Percentiles rank a stretch among this genome's conserved stretches.
These are phyloP conservation scores for Melieria picta DNA, from an alignment of 2,888 invertebrate genomes.

Conservation along the genomic window DNA sequence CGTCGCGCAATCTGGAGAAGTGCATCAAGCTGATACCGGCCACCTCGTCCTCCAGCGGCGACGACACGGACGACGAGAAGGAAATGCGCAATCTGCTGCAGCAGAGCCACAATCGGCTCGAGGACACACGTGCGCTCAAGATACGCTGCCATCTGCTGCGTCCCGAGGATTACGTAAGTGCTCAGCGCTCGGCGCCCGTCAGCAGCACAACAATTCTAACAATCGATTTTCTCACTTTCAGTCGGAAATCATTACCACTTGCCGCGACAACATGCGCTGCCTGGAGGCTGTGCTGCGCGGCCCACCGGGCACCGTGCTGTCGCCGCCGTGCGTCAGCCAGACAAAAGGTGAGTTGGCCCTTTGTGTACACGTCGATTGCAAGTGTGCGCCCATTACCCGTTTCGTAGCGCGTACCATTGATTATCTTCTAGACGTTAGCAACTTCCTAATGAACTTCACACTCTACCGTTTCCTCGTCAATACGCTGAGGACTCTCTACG, in stretches of 20 bases:
- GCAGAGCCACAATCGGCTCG: constrained; percentile 63
- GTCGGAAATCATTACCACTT: constrained; percentile 86
- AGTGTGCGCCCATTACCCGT: constrained; percentile 65
- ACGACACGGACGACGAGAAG: constrained; percentile 63
- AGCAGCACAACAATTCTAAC: no score
- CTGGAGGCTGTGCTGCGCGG: constrained; percentile 76
- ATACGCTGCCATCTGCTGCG: constrained; percentile 65
- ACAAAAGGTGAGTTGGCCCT: constrained; percentile 70
- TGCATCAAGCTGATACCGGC: constrained; percentile 62
- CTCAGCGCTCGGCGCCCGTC: neutral
- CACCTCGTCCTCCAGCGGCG: constrained; percentile 58
- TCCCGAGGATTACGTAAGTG: constrained; percentile 67
- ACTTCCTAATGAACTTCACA: constrained; percentile 60
- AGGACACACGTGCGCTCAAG: constrained; percentile 64
- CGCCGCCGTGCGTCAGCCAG: constrained; percentile 70
- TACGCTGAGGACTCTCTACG: constrained; percentile 57
- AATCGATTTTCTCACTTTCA: constrained; percentile 58
- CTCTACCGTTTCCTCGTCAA: constrained; percentile 60
- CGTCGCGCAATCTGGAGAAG: constrained; percentile 64
- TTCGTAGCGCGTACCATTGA: constrained; percentile 63
- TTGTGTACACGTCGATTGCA: constrained; percentile 54
- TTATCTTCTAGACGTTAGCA: constrained; percentile 60
- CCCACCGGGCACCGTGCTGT: constrained; percentile 67
- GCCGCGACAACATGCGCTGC: constrained; percentile 86
- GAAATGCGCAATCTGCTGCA: constrained; percentile 63